Conservation (phyloP, 2,797 vertebrate genomes). For the Avahi laniger region DNA sequence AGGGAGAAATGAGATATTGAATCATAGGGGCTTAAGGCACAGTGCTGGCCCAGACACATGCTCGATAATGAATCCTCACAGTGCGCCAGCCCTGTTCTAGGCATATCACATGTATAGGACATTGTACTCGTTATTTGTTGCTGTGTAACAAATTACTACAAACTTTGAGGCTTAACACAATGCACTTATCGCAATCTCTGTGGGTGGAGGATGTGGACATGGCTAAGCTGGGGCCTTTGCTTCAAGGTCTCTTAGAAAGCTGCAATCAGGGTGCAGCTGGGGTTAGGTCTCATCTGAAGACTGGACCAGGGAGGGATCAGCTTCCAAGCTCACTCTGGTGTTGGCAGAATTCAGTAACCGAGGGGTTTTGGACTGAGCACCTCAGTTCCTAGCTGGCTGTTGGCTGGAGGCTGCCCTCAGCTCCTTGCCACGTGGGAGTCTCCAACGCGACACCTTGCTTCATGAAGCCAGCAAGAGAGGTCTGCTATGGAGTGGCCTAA, state of each 20-base stretch:
- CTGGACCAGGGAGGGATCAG: not conserved
- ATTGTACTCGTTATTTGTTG: not conserved
- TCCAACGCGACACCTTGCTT: not conserved
- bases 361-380: not conserved
- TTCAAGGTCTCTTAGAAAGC: not conserved
- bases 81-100: not conserved
- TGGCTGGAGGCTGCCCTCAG: not conserved
- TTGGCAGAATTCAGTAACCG: not conserved
- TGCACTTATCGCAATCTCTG: not conserved
- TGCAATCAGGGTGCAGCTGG: not conserved
- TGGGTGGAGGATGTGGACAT: too few species aligned
- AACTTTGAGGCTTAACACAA: not conserved
- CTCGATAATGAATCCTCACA: not conserved
- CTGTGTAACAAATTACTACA: not conserved
- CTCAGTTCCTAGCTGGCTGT: not conserved
- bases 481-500: too few species aligned
- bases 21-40: not conserved
- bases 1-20: not conserved
- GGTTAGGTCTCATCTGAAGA: not conserved
- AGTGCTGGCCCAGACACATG: rapidly evolving
- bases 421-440: not conserved
- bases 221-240: not conserved
- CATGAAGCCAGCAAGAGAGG: not conserved
- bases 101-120: not conserved
- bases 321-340: not conserved